A percentile compares a stretch with the other conserved stretches of the same genome.
Conservation (phyloP, 92 coral and sea anemone species). For the Virgularia gustaviana region DNA sequence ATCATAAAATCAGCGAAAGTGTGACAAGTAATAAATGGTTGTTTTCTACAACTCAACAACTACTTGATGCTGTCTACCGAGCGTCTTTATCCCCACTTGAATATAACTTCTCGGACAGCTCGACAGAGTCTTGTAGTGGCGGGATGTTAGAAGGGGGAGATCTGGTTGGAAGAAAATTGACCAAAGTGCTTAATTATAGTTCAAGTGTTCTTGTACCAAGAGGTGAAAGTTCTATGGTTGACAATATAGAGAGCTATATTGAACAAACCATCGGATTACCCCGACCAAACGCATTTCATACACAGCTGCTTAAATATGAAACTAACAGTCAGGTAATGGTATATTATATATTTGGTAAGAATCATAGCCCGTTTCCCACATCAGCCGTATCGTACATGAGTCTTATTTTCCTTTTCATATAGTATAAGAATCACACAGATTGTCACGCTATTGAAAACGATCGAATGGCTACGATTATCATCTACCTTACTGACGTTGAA, state of each 20-base stretch:
- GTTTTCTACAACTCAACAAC: constrained; percentile 18
- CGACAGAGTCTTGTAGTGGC: constrained; percentile 3
- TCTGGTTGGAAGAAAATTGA: constrained; percentile 4
- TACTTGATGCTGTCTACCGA: constrained; percentile 13
- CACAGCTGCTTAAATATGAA: constrained; percentile 26
- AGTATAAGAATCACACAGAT: constrained; percentile 32
- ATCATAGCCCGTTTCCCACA: too few species aligned
- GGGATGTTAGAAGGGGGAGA: constrained; percentile 14
- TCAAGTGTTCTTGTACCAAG: constrained; percentile 28
- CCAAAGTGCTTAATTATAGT: constrained; percentile 18
- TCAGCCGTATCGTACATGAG: neutral
- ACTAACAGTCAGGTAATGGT: constrained; percentile 25
- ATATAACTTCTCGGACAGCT: neutral
- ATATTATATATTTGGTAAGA: neutral
- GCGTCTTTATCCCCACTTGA: constrained; percentile 17
- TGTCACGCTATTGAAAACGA: constrained; percentile 26
- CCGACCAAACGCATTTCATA: constrained; percentile 17
- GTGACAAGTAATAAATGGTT: neutral
- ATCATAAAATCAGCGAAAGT: neutral
- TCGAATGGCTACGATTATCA: constrained; percentile 35
- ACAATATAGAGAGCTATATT: constrained; percentile 5
- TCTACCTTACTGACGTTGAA: constrained; percentile 27
- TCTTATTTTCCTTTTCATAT: neutral
- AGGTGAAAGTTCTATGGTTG: constrained; percentile 4
- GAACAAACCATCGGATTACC: constrained; percentile 7